phyloP scores from a whole-genome alignment of 2,888 invertebrate genomes.

The Campoplex capitator region DNA sequence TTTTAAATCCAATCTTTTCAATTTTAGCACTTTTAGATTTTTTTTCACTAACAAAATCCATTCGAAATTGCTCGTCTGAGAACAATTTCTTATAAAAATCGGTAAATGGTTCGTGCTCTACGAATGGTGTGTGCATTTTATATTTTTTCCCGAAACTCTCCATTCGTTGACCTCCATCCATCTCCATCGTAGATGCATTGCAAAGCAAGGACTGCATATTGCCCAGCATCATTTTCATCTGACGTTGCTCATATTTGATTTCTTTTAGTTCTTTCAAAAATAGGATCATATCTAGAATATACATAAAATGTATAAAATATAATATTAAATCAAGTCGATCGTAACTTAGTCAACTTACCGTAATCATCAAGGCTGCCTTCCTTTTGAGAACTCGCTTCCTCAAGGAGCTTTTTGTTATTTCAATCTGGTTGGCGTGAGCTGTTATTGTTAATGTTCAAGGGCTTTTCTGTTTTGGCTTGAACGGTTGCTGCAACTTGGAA shows the following conservation, averaged over 20 bases:
- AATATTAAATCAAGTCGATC: slow-evolving; percentile 3
- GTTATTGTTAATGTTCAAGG: background rate
- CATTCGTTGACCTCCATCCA: background rate
- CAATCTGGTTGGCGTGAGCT: background rate
- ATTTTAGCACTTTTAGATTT: background rate
- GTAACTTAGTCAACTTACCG: slow-evolving; percentile 8
- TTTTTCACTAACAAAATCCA: slow-evolving; percentile 20
- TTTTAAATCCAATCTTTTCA: slow-evolving; percentile 13
- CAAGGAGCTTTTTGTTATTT: background rate
- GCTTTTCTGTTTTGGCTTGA: background rate
- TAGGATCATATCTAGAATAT: slow-evolving; percentile 14
- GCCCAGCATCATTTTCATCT: slow-evolving; percentile 5
- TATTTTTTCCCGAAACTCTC: slow-evolving; percentile 26
- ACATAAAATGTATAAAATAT: background rate
- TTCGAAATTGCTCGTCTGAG: slow-evolving; percentile 16
- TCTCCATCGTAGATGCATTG: background rate
- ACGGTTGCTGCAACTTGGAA: too few species aligned
- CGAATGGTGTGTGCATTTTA: slow-evolving; percentile 15
- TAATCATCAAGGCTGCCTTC: slow-evolving; percentile 4
- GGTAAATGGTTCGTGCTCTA: background rate
- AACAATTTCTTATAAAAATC: slow-evolving; percentile 20
- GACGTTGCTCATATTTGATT: slow-evolving; percentile 19
- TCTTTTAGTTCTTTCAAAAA: slow-evolving; percentile 1
- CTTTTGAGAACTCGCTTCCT: slow-evolving; percentile 7
- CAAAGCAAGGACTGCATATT: slow-evolving; percentile 7